Base-by-base conservation (phyloP, 2,113 vertebrate species). In the Spilogale gracilis region DNA sequence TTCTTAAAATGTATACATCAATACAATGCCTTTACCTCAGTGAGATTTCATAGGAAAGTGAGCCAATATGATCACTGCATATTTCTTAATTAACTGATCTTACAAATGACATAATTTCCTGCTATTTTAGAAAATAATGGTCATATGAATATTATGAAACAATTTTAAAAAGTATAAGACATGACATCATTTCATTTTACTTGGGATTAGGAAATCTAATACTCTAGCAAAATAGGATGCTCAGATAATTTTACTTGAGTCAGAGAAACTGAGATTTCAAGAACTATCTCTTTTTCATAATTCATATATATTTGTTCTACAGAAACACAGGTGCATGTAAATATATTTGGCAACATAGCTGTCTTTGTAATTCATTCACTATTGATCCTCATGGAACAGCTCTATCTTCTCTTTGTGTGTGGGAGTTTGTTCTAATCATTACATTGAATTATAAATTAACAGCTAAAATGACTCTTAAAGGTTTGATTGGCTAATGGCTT, bases 1-100 rank as follows among this genome's bases (percentile, higher is more conserved):
- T 96, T 89, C 52, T 54, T 86, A 83, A 96, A 92, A 87, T 73
- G 3, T 82, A 87, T 90, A 69, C 58, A 86, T 95, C 54, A 95
- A 86, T 96, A 79, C 1, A 87, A 3, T 32, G 2, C 48, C 25
- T 92, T 52, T 92, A 73, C 7, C 32, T 90, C 87, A 6, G 71
- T 25, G 48, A 4, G 25, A 71, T 48, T 78, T 74, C 18, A 76
- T 21, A 83, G 52, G 65, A 95, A 78, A 89, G 20, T 73, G 4
- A 48, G 2, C 45, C 50, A 45, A 16, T 50, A 30, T 80, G 18
- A 94, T 60, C 27, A 30, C 5, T 86, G 50, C 8, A 9, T 67
- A 69, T 65, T 73, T 91, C 11, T 82, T 94, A 91, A 94, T 81
- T 78, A 71, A 85, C 25, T 63, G 32, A 81, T 92, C 4, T 74